Conservation (phyloP, 2,113 vertebrate species). For the Catharus minimus region DNA sequence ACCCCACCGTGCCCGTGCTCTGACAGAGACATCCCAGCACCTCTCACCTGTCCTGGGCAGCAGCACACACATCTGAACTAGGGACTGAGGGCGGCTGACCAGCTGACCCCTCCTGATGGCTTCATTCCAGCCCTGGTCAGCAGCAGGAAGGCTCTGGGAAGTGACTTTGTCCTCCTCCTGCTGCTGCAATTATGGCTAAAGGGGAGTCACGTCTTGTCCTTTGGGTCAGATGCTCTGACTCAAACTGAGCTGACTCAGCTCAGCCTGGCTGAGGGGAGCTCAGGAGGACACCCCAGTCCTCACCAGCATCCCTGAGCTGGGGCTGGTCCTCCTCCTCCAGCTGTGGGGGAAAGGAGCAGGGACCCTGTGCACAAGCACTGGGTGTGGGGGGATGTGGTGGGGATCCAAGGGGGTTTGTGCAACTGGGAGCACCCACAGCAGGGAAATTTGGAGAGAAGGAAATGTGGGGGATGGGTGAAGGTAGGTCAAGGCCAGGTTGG, state of each 20-base stretch:
- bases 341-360: neutral
- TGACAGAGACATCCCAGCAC: neutral
- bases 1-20: accelerated
- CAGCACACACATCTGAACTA: neutral
- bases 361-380: neutral
- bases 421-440: neutral
- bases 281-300: neutral
- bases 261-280: neutral
- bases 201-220: neutral
- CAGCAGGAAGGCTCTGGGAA: neutral
- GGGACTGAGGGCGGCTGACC: accelerated
- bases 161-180: neutral
- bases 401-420: accelerated
- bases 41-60: neutral
- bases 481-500: neutral
- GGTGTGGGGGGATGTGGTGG: accelerated
- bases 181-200: neutral
- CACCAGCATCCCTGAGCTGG: neutral
- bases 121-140: neutral
- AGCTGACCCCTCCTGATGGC: neutral
- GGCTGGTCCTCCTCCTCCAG: neutral
- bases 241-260: neutral
- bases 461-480: neutral
- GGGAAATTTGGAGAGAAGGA: neutral
- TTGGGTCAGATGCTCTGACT: neutral